These are phyloP conservation scores for Steinernema hermaphroditum DNA, from an alignment of 2,888 invertebrate species.

Conservation along the genomic window DNA sequence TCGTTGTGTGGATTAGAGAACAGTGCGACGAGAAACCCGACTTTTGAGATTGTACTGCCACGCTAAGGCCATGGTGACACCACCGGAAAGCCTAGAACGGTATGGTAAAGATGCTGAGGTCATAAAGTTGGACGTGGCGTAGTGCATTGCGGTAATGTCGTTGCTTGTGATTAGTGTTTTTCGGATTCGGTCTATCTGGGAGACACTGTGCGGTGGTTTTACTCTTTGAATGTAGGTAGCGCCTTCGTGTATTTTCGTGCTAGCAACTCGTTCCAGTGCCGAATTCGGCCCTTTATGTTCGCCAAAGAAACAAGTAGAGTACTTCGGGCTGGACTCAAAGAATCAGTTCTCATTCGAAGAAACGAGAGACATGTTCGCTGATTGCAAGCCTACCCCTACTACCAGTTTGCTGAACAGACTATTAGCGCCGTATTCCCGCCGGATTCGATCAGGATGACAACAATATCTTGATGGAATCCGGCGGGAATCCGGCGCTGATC, in stretches of 20 bases:
- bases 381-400: background rate
- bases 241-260: background rate
- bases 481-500: conserved; percentile 9
- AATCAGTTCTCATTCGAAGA: conserved; percentile 9
- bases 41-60: background rate
- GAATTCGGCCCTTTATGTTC: background rate
- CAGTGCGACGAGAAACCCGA: background rate
- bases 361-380: background rate
- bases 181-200: background rate
- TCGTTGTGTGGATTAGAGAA: background rate
- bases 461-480: background rate
- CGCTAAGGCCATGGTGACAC: background rate
- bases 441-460: too few relatives aligned
- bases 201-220: background rate
- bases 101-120: background rate
- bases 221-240: background rate
- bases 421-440: too few relatives aligned
- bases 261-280: background rate
- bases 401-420: background rate
- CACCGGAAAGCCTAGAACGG: background rate
- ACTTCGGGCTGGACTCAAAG: background rate
- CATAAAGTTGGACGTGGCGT: background rate
- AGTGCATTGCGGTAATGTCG: background rate
- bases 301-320: background rate
- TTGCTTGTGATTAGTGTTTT: background rate